These are phyloP conservation scores for Spodoptera litura DNA, from an alignment of 1,140 invertebrate genomes.

Conservation along the genomic window DNA sequence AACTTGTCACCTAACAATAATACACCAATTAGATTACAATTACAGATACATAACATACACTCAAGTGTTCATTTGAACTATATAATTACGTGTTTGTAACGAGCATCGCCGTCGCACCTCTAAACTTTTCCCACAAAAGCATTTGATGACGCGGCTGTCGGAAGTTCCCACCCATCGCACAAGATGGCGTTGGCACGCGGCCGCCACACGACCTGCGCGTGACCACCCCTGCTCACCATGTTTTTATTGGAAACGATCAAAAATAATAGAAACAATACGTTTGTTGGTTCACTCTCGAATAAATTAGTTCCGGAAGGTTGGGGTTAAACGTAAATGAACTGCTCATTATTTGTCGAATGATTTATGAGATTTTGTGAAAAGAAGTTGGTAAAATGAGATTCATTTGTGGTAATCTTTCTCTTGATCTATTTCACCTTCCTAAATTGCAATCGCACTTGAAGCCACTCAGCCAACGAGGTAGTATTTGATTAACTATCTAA, in stretches of 20 bases:
- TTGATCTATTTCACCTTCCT: no score
- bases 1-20: neutral
- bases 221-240: constrained; percentile 67
- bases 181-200: constrained; percentile 74
- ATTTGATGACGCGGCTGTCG: constrained; percentile 65
- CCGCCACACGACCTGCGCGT: constrained; percentile 69
- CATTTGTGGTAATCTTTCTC: neutral
- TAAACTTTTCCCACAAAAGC: constrained; percentile 74
- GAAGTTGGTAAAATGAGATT: neutral
- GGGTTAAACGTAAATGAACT: constrained; percentile 83
- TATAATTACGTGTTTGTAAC: constrained; percentile 39
- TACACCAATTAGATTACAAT: constrained; percentile 20
- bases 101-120: constrained; percentile 50
- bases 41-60: neutral
- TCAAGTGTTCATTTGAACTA: constrained; percentile 22
- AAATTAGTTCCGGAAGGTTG: constrained; percentile 75
- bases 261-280: constrained; percentile 79
- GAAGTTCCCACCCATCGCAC: constrained; percentile 80
- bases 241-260: constrained; percentile 82
- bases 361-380: neutral
- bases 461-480: no score
- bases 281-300: constrained; percentile 71
- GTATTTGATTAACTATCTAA: no score
- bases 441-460: no score
- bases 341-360: constrained; percentile 65